Evolutionary conservation across 2,888 invertebrate genomes (phyloP).

Genomic region (Eupithecia vulgata): DNA sequence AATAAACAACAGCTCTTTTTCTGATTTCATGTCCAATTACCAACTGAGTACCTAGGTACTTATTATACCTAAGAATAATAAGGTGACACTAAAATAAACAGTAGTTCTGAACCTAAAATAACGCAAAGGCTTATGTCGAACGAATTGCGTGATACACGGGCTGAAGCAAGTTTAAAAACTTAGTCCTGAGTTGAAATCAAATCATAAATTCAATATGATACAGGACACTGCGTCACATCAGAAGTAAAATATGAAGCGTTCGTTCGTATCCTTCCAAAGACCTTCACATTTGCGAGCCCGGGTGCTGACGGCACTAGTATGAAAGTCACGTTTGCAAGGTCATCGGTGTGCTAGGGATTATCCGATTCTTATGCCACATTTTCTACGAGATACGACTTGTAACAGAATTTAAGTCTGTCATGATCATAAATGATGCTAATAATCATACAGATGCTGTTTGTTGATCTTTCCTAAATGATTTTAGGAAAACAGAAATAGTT

Average conservation of each 20-base stretch:
- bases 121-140: no score
- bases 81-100: no score
- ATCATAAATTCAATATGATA: background rate
- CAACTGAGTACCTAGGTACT: no score
- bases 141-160: no score
- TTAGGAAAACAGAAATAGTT: constrained; percentile 4
- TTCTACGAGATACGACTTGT: constrained; percentile 16
- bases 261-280: constrained; percentile 38
- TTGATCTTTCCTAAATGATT: background rate
- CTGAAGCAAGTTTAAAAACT: background rate
- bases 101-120: background rate
- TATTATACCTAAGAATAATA: no score
- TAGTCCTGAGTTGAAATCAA: background rate
- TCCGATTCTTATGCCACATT: constrained; percentile 26
- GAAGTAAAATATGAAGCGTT: background rate
- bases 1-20: no score
- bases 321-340: constrained; percentile 45
- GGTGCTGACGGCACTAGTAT: constrained; percentile 27
- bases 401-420: background rate
- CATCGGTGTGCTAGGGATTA: constrained; percentile 36
- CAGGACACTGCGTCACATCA: background rate
- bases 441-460: background rate
- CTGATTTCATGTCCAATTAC: no score
- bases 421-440: background rate
- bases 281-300: constrained; percentile 39